Base-by-base conservation (phyloP, 1,140 invertebrate species). In the Mizuhopecten yessoensis region DNA sequence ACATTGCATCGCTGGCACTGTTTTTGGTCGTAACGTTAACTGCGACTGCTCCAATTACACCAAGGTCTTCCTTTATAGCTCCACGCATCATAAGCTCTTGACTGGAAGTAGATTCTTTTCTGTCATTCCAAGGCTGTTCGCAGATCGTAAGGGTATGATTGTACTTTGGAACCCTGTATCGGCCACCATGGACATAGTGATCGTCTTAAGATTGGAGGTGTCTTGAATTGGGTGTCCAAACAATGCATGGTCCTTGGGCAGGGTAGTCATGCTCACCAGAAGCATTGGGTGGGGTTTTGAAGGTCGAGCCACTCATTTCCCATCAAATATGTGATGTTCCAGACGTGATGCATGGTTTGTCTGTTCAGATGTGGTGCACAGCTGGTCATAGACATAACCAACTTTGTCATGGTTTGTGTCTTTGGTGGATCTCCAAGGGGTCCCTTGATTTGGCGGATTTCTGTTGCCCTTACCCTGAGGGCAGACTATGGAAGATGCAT, bases 11-110 rank as follows among this genome's bases (percentile, higher is more conserved):
- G 13, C 36, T 49, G 33, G 86, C 9, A 33, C 29, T 42, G 45
- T 90, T 86, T 87, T 33, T 90, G 39, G 34, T 34, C 9, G 34
- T 23, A 29, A 90, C 86, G 13, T 34, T 45, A 13, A 87, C 86
- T 9, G 29, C 86, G 42, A 90, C 34, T 15, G 49, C 90, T 86
- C 86, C 90, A 42, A 88, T 90, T 23, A 90, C 86, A 42, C 86
- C 90, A 39, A 90, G 90, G 42, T 90, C 33, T 87, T 90, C 90
- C 45, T 87, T 90, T 17, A 90, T 90, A 86, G 23, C 34, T 7
- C n/a, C 86, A 34, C n/a, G 17, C n/a, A 33, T 87, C 33, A 88
- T 7, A 88, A 88, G 34, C 87, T n/a, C n/a, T 88, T 88, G 2
- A 88, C 34, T 39, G 87, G 34, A n/a, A 88, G 0, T 10, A 88